A percentile compares a stretch with the other conserved stretches of the same genome.
Evolutionary conservation across 2,888 invertebrate genomes (phyloP).

Genomic region (Lypha dubia): DNA sequence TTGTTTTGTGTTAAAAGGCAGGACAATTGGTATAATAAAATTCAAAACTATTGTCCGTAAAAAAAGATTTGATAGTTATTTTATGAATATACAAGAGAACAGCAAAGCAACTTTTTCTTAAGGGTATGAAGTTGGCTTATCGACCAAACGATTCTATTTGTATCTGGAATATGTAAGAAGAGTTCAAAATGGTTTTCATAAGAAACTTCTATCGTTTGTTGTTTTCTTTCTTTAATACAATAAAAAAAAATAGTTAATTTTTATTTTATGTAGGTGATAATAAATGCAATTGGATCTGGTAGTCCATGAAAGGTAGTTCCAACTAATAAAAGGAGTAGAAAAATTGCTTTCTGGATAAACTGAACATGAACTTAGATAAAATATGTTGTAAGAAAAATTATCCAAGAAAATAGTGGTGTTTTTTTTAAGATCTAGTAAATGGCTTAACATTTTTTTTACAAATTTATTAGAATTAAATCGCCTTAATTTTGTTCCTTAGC

Average conservation of each 20-base stretch:
- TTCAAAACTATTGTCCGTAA: constrained; percentile 58
- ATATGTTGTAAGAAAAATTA: neutral
- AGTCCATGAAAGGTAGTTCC: constrained; percentile 3
- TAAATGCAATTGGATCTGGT: neutral
- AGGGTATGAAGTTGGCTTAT: constrained; percentile 20
- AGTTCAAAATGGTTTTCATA: neutral
- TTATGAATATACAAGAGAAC: constrained; percentile 10
- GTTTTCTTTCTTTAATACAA: neutral
- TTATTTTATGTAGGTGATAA: neutral
- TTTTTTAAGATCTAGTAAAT: neutral
- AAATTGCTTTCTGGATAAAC: neutral
- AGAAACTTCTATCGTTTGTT: neutral
- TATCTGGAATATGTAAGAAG: no score
- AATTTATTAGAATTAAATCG: neutral
- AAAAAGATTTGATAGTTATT: constrained; percentile 48
- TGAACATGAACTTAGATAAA: neutral
- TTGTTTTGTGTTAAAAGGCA: neutral
- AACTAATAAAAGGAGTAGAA: neutral
- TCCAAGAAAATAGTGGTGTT: neutral
- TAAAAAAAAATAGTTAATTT: neutral
- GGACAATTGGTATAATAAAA: constrained; percentile 37
- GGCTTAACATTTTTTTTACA: neutral
- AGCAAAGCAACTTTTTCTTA: neutral
- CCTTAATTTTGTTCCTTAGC: neutral
- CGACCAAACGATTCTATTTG: neutral